Percentiles rank a stretch among this genome's conserved stretches.
Conservation (phyloP, 2,113 vertebrate species). For the Etia nguti region DNA sequence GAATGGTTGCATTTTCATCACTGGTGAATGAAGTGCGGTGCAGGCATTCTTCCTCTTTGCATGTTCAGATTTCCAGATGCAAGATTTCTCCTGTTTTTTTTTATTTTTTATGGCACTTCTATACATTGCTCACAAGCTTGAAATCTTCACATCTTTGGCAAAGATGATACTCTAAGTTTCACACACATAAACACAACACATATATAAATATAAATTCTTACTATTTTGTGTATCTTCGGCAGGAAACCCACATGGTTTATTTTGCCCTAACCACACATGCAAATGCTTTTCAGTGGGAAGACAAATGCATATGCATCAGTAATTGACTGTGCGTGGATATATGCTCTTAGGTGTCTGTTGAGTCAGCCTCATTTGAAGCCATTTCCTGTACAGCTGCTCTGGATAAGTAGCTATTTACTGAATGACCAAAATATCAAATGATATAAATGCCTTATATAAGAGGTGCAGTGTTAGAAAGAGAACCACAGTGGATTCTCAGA, state of each 20-base stretch:
- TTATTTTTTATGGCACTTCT: constrained; percentile 34
- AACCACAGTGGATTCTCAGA: constrained; percentile 4
- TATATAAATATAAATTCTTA: background rate
- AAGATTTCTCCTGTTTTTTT: constrained; percentile 39
- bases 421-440: constrained; percentile 47
- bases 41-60: constrained; percentile 13
- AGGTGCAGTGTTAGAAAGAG: background rate
- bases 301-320: constrained; percentile 27
- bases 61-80: constrained; percentile 4
- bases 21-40: constrained; percentile 46
- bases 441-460: constrained; percentile 41
- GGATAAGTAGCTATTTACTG: constrained; percentile 47
- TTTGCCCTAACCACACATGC: background rate
- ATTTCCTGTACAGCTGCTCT: constrained; percentile 33
- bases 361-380: constrained; percentile 37
- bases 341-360: constrained; percentile 24
- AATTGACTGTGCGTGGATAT: constrained; percentile 36
- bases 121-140: background rate
- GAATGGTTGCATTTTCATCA: constrained; percentile 32
- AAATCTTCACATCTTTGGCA: background rate
- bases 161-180: background rate
- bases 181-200: background rate
- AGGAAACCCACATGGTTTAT: constrained; percentile 11
- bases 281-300: constrained; percentile 31
- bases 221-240: constrained; percentile 28